Evolutionary conservation across 2,113 vertebrate species (phyloP), one percentile per base, ranked within the genome.

Genomic region (Ascaphus truei): DNA sequence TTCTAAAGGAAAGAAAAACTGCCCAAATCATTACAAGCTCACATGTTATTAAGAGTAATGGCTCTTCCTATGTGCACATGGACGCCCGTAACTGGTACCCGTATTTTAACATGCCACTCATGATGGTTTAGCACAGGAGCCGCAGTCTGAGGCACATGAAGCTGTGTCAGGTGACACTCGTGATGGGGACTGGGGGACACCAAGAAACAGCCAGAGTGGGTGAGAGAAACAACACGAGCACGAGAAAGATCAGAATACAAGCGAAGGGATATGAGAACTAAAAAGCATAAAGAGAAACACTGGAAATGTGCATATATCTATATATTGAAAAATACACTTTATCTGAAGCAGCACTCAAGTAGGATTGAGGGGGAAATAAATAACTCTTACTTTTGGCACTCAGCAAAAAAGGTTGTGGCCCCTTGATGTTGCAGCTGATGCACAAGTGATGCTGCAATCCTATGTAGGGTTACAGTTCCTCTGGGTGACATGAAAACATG

Each of bases 401-500:
- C 67, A 71, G 67, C 67, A 71, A 60, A 71, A 71, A 59, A 61
- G 67, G 34, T 61, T 48, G 67, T 71, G 67, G 67, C 27, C 67
- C 59, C 67, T 71, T 71, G 56, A 71, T 30, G 67, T 52, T 43
- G 67, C 67, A 71, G 56, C 67, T 61, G 56, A 71, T 71, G 67
- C 67, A 71, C 67, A 71, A 41, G 67, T 61, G 67, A 61, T 61
- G 56, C 66, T 69, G 66, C 30, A 69, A 69, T 69, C 66, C 55
- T 69, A 69, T 48, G 67, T 52, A 71, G 67, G 67, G 67, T 71
- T 71, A 71, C 60, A 71, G 56, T 61, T 71, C 67, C 56, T 71
- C 67, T 61, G 67, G 67, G 67, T 71, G 67, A 71, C 67, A 71
- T 71, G 67, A 71, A 61, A 71, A 61, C 67, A 71, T 71, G 67